Percentiles rank a stretch among this genome's conserved stretches.
Conservation (phyloP, 2,888 invertebrate species). For the Carterocephalus palaemon region DNA sequence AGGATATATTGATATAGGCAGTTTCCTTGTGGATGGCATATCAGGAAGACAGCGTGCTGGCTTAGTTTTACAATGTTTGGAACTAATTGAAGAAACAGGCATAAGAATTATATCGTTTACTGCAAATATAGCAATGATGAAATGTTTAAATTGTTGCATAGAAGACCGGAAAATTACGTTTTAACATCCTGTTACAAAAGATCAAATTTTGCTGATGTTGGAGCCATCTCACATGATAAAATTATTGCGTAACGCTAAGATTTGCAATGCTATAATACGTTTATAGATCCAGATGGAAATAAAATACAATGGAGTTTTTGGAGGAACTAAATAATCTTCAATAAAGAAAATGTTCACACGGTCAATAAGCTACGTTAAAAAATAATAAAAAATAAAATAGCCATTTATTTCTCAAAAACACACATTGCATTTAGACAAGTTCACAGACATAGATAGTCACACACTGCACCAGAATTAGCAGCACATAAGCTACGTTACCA, state of each 20-base stretch:
- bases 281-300: constrained; percentile 1
- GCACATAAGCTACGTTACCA: too few relatives aligned
- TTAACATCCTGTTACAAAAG: neutral
- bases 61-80: constrained; percentile 27
- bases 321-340: constrained; percentile 22
- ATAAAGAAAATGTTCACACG: constrained; percentile 25
- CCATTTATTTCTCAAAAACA: too few relatives aligned
- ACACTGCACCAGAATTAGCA: too few relatives aligned
- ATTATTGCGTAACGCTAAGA: constrained; percentile 28
- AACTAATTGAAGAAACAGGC: constrained; percentile 27
- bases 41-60: constrained; percentile 26
- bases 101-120: constrained; percentile 29
- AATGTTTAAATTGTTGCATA: neutral
- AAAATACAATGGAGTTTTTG: constrained; percentile 14
- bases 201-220: constrained; percentile 13
- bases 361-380: constrained; percentile 29
- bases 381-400: too few relatives aligned
- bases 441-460: too few relatives aligned
- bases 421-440: too few relatives aligned
- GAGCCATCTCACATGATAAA: constrained; percentile 30
- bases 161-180: neutral
- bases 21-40: constrained; percentile 33
- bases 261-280: constrained; percentile 14
- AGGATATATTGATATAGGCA: constrained; percentile 29
- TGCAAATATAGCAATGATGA: constrained; percentile 12